Evolutionary conservation across 2,113 vertebrate genomes (phyloP).

Genomic region (Malurus alboscapulatus): DNA sequence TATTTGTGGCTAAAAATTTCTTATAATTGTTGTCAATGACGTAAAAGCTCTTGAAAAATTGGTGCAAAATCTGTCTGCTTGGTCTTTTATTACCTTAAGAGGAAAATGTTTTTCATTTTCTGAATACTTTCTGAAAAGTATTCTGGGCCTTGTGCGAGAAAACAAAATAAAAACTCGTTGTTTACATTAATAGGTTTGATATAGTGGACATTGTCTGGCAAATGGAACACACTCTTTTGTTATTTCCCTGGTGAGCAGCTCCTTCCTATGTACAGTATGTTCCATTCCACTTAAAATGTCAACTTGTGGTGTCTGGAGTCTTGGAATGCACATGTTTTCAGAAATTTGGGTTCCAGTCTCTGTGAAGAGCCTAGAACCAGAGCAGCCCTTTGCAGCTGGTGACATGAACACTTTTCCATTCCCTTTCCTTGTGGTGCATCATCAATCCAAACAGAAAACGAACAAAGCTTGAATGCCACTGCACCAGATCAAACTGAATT

Average conservation of each 20-base stretch:
- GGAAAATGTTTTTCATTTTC: neutral
- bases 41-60: neutral
- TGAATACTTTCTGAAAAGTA: neutral
- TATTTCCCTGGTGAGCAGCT: neutral
- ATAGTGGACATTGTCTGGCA: neutral
- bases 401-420: neutral
- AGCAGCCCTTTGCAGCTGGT: neutral
- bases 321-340: neutral
- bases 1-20: neutral
- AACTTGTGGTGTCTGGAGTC: neutral
- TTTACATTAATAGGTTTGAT: neutral
- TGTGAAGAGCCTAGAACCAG: neutral
- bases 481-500: neutral
- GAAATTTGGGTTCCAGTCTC: neutral
- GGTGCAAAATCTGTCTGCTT: neutral
- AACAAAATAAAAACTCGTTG: neutral
- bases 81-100: neutral
- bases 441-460: neutral
- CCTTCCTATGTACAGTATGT: neutral
- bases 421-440: neutral
- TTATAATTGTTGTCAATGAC: neutral
- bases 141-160: neutral
- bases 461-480: neutral
- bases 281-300: neutral
- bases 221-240: fast-evolving